phyloP scores from a whole-genome alignment of 2,797 vertebrate genomes.

The Amazona finschi region DNA sequence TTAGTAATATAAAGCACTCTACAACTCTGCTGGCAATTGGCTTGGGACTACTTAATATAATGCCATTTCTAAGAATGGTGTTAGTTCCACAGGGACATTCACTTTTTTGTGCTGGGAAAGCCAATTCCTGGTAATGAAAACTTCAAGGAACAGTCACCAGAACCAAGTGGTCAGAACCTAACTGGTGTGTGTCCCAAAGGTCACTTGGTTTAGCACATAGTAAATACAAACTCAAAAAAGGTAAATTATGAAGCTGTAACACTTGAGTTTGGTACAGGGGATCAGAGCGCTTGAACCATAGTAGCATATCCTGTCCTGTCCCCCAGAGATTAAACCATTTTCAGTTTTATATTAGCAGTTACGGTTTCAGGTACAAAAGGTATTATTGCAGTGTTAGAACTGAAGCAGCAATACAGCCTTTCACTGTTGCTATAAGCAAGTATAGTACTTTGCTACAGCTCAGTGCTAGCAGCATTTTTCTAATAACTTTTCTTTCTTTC shows the following conservation, averaged over 20 bases:
- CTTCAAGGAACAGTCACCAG: neutral
- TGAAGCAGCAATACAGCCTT: slow-evolving; percentile 39
- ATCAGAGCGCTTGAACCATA: accelerated
- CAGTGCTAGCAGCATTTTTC: slow-evolving; percentile 8
- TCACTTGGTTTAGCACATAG: slow-evolving; percentile 50
- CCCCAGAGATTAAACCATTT: neutral
- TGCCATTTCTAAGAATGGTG: neutral
- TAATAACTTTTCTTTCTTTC: neutral
- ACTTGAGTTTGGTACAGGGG: neutral
- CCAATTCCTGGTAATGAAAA: neutral
- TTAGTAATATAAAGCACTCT: slow-evolving; percentile 14
- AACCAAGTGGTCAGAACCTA: neutral
- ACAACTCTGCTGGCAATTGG: neutral
- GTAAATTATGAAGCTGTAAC: neutral
- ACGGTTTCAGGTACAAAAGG: neutral
- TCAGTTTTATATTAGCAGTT: neutral
- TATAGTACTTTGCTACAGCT: neutral
- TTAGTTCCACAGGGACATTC: neutral
- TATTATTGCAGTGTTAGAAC: slow-evolving; percentile 22
- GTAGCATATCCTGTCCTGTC: neutral
- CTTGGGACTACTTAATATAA: neutral
- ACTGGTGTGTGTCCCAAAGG: slow-evolving; percentile 36
- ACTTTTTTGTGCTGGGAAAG: neutral
- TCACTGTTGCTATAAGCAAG: neutral
- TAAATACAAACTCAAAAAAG: neutral